Conservation (phyloP, 2,888 invertebrate genomes). For the Plutella xylostella region DNA sequence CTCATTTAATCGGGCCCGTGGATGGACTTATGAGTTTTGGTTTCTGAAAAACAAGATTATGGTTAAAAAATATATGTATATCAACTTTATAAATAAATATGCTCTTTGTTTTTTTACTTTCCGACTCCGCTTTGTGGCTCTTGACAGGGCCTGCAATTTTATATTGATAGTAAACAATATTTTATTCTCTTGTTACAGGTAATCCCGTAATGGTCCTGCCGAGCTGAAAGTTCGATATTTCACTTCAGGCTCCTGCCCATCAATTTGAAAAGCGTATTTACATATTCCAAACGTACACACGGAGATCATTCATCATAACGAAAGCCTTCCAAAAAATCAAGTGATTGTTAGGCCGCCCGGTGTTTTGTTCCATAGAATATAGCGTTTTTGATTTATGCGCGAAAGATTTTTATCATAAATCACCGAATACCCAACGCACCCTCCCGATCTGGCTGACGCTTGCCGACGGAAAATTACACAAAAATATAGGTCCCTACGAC, state of each 20-base stretch:
- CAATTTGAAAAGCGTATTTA: too few relatives aligned
- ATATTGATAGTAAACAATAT: not conserved
- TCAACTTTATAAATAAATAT: too few relatives aligned
- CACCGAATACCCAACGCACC: conserved; percentile 34
- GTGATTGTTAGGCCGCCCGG: conserved; percentile 1
- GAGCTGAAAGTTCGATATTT: not conserved
- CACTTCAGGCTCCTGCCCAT: too few relatives aligned
- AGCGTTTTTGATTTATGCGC: conserved; percentile 53
- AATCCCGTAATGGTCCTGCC: not conserved
- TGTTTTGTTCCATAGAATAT: conserved; percentile 7
- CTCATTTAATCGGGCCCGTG: too few relatives aligned
- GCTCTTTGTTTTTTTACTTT: too few relatives aligned
- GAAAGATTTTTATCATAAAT: conserved; percentile 59
- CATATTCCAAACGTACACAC: not conserved
- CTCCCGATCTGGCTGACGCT: conserved; percentile 23
- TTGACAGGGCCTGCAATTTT: not conserved
- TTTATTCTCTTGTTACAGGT: conserved; percentile 5
- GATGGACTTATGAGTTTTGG: too few relatives aligned
- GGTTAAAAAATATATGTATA: too few relatives aligned
- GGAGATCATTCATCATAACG: conserved; percentile 4
- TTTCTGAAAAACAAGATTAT: too few relatives aligned
- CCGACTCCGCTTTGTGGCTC: too few relatives aligned
- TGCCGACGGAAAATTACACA: conserved; percentile 32
- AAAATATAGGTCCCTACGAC: too few relatives aligned
- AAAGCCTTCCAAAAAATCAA: conserved; percentile 8